Percentiles rank a stretch among this genome's conserved stretches.
These are phyloP conservation scores for Trididemnum clinides DNA, from an alignment of 23 tunicate species.

Conservation along the genomic window DNA sequence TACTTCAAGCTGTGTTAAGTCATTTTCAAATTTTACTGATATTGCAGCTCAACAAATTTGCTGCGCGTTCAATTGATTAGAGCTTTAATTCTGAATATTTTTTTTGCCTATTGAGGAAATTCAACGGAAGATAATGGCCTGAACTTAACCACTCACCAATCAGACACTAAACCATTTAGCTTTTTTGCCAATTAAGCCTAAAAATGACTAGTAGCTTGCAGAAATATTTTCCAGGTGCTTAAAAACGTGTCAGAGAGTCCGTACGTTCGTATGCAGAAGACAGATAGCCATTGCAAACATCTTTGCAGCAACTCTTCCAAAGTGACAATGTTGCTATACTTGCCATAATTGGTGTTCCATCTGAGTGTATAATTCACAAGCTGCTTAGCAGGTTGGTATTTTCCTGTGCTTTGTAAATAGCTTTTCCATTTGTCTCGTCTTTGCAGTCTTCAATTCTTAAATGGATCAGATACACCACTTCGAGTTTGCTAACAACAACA, in stretches of 20 bases:
- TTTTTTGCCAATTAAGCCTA: constrained; percentile 4
- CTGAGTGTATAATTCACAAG: background rate
- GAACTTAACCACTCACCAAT: background rate
- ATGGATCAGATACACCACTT: background rate
- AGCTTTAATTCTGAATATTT: too few relatives aligned
- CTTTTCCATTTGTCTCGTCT: background rate
- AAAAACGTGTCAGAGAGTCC: background rate
- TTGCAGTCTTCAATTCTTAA: background rate
- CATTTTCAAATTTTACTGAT: too few relatives aligned
- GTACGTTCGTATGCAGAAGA: background rate
- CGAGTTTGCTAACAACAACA: background rate
- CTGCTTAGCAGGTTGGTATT: background rate
- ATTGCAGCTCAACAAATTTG: too few relatives aligned
- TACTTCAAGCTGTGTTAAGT: too few relatives aligned
- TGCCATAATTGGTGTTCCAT: constrained; percentile 16
- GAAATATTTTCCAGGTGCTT: background rate
- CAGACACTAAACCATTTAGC: constrained; percentile 3
- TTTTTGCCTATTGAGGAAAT: background rate
- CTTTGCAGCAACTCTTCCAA: background rate
- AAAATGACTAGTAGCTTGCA: background rate
- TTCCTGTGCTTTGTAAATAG: background rate
- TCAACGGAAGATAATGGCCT: background rate
- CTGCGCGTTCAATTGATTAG: too few relatives aligned
- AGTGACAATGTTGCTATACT: background rate
- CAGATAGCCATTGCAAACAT: background rate